phyloP scores from a whole-genome alignment of 2,888 invertebrate species.

The Rhagonycha fulva region DNA sequence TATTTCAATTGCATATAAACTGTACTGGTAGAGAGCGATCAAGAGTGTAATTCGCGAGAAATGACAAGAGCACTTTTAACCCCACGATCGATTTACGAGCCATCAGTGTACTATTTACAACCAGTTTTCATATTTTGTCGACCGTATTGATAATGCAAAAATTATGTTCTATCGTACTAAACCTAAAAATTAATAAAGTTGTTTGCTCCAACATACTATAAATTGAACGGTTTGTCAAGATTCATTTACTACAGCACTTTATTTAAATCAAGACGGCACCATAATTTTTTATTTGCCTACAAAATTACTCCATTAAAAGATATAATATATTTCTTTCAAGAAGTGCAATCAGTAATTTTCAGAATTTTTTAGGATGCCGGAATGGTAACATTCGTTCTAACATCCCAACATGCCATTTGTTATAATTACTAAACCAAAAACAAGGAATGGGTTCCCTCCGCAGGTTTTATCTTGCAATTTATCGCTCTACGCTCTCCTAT shows the following conservation, averaged over 20 bases:
- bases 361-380: conserved; percentile 20
- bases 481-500: conserved; percentile 49
- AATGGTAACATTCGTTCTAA: conserved; percentile 14
- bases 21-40: neutral
- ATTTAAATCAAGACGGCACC: neutral
- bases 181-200: neutral
- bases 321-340: neutral
- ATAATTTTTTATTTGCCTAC: neutral
- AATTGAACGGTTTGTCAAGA: neutral
- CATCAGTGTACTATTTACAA: neutral
- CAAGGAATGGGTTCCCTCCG: conserved; percentile 49
- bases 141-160: neutral
- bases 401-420: conserved; percentile 46
- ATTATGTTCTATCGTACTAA: neutral
- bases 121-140: neutral
- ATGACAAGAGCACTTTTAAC: neutral
- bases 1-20: neutral
- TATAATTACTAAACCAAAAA: conserved; percentile 54
- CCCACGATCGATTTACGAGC: neutral
- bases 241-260: neutral
- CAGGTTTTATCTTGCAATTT: conserved; percentile 53
- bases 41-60: neutral
- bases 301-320: neutral
- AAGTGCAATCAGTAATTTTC: neutral
- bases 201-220: neutral